Evolutionary conservation across 2,888 invertebrate genomes (phyloP).

Genomic region (Bimastos eiseni): DNA sequence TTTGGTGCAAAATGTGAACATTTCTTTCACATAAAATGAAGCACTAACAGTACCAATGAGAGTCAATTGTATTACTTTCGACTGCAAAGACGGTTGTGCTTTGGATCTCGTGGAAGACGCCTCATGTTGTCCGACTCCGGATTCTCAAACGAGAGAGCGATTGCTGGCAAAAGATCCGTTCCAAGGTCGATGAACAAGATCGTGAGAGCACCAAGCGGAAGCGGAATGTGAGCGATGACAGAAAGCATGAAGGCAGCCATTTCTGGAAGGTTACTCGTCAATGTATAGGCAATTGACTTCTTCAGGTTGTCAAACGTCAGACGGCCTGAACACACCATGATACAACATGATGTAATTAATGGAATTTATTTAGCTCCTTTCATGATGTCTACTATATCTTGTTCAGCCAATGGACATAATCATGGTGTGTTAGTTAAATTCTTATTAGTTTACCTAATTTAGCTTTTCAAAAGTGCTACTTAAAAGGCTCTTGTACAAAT

Average conservation of each 20-base stretch:
- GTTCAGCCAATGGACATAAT: not conserved
- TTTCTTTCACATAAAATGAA: too few species aligned
- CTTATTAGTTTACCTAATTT: not conserved
- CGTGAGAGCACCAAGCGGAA: slow-evolving; percentile 37
- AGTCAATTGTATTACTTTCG: not conserved
- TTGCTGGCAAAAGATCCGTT: slow-evolving; percentile 35
- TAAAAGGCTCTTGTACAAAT: not conserved
- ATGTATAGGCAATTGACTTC: slow-evolving; percentile 45
- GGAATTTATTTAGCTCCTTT: not conserved
- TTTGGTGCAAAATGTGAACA: too few species aligned
- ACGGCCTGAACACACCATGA: slow-evolving; percentile 39
- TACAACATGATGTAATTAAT: not conserved
- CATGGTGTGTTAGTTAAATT: not conserved
- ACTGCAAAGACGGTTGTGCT: not conserved
- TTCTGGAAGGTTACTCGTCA: slow-evolving; percentile 45
- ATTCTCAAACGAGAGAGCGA: slow-evolving; percentile 31
- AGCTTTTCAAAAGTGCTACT: not conserved
- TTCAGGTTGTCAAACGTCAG: slow-evolving; percentile 47
- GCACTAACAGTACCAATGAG: not conserved
- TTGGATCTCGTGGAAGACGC: slow-evolving; percentile 75
- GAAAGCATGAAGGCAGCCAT: slow-evolving; percentile 44
- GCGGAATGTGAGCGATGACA: slow-evolving; percentile 37
- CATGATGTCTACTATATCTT: not conserved
- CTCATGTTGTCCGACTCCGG: slow-evolving; percentile 91
- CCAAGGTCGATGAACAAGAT: slow-evolving; percentile 38